Evolutionary conservation across 2,888 invertebrate species (phyloP).

Genomic region (Lutraria lutraria): DNA sequence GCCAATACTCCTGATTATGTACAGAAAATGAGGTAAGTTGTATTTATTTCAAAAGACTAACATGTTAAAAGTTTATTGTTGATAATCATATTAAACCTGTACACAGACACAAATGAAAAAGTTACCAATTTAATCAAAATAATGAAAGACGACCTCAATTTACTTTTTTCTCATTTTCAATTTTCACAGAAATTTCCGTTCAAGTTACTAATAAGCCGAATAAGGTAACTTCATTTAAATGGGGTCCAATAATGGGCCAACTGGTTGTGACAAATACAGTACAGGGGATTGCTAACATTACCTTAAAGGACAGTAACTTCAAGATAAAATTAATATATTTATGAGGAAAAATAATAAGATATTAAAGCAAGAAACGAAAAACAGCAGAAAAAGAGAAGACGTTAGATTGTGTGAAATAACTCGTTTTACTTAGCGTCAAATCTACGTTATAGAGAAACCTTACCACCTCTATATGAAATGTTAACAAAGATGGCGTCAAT

Average conservation of each 20-base stretch:
- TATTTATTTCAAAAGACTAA: neutral
- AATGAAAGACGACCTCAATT: no score
- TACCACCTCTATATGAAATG: neutral
- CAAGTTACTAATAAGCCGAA: no score
- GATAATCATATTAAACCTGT: neutral
- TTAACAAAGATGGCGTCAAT: conserved; percentile 9
- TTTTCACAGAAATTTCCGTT: no score
- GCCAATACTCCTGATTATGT: neutral
- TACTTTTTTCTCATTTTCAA: no score
- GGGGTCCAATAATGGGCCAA: no score
- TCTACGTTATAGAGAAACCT: neutral
- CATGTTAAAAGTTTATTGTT: neutral
- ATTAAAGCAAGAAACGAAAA: conserved; percentile 6
- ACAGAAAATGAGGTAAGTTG: neutral
- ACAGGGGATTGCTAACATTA: no score
- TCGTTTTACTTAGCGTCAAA: neutral
- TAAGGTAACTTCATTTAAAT: no score
- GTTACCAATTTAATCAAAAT: no score
- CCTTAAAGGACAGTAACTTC: neutral
- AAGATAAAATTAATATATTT: neutral
- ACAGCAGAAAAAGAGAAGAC: conserved; percentile 24
- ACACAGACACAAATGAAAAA: no score
- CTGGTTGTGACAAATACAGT: no score
- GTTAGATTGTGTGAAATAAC: neutral
- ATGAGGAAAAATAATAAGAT: neutral